phyloP scores from a whole-genome alignment of 2,888 invertebrate genomes.

The Xestia rhomboidea region DNA sequence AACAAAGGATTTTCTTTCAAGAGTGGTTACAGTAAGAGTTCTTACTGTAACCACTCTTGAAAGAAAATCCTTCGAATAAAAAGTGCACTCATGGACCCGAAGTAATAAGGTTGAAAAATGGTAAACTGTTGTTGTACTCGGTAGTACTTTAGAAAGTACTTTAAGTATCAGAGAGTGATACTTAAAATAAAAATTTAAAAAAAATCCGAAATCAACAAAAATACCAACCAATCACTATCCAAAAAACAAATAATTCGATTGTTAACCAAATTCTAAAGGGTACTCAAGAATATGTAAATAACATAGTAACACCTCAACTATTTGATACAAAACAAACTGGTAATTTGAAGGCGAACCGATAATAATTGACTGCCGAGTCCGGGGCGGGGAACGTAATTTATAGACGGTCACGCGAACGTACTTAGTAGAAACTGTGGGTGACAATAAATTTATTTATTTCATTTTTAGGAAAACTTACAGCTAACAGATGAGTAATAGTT shows the following conservation, averaged over 20 bases:
- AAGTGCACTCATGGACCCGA: too few species aligned
- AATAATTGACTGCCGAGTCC: slow-evolving; percentile 28
- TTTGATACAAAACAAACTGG: slow-evolving; percentile 29
- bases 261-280: slow-evolving; percentile 1
- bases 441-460: too few species aligned
- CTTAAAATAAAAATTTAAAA: neutral
- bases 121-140: too few species aligned
- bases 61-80: neutral
- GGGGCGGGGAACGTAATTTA: slow-evolving; percentile 11
- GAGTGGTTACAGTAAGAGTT: neutral
- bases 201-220: neutral
- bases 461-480: too few species aligned
- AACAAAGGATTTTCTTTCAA: neutral
- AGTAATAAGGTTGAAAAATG: too few species aligned
- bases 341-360: slow-evolving; percentile 26
- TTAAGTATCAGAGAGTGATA: neutral
- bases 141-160: neutral
- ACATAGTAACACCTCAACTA: slow-evolving; percentile 3
- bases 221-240: neutral
- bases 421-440: slow-evolving; percentile 7
- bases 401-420: slow-evolving; percentile 36
- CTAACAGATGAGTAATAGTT: too few species aligned
- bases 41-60: neutral
- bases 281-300: slow-evolving; percentile 12
- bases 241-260: slow-evolving; percentile 7